These are phyloP conservation scores for Neelides sp. DNA, from an alignment of 1,140 invertebrate species.

Conservation along the genomic window DNA sequence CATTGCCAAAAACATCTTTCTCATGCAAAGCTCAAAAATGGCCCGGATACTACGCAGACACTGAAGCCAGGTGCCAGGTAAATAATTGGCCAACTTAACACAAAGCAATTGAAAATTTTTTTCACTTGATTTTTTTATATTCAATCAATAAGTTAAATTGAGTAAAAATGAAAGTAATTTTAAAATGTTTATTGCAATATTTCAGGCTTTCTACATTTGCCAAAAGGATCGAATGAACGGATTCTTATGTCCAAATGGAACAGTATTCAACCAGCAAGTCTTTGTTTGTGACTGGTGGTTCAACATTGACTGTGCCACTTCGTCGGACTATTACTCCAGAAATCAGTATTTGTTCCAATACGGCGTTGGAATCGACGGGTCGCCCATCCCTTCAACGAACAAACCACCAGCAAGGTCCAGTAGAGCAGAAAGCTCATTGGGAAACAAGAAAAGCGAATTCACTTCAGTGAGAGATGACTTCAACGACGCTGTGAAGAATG, in stretches of 20 bases:
- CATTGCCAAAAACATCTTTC: constrained; percentile 38
- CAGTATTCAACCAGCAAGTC: constrained; percentile 45
- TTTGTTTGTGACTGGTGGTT: constrained; percentile 50
- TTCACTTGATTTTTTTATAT: neutral
- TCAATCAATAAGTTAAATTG: neutral
- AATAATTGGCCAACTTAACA: constrained; percentile 5
- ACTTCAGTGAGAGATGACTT: too few species aligned
- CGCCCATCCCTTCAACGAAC: constrained; percentile 6
- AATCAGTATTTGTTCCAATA: constrained; percentile 33
- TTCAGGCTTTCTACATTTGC: constrained; percentile 46
- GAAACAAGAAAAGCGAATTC: too few species aligned
- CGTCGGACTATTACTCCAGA: constrained; percentile 38
- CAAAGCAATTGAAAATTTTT: neutral
- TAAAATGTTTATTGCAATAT: constrained; percentile 12
- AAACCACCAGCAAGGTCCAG: constrained; percentile 2
- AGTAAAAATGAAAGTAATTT: neutral
- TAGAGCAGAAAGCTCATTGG: too few species aligned
- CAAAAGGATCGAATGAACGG: constrained; percentile 41
- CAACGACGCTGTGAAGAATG: too few species aligned
- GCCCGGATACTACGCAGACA: constrained; percentile 41
- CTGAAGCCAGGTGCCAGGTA: constrained; percentile 40
- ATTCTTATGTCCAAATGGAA: constrained; percentile 45
- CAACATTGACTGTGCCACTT: constrained; percentile 35
- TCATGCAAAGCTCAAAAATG: constrained; percentile 37
- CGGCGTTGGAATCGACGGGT: constrained; percentile 24